Evolutionary conservation across 1,140 invertebrate species (phyloP), one percentile per base, ranked within the genome.

Genomic region (Atta texana): DNA sequence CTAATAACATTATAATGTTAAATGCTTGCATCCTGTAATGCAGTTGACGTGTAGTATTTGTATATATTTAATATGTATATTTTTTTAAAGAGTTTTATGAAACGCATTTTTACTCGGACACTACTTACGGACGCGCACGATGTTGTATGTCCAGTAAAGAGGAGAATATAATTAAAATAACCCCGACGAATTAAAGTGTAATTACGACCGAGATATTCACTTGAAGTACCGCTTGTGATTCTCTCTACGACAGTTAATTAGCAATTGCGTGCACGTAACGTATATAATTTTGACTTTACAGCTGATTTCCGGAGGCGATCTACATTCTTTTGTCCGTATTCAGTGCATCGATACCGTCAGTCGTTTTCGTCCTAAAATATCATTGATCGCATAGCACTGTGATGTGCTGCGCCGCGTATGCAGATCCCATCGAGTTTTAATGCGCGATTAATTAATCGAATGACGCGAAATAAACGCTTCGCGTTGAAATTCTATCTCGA

Each of bases 371-470:
- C 28, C 16, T 39, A 28, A 84, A 84, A 71, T 51, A 21, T 10
- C 66, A 84, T 74, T 44, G 80, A 74, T 74, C 80, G 80, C 18
- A 55, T 28, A 39, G 55, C 55, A n/a, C 16, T 31, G 49, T 64
- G 49, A 80, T 39, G 14, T 64, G 49, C 16, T 12, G 59, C 64
- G 68, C 16, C 57, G 57, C 61, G 34, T 49, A 59, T 55, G 49
- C 28, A 75, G 31, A 64, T 78, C 2, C 49, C 34, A 72, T 88
- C 75, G 51, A 81, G 80, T 88, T 76, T 57, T 72, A 88, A 69
- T 80, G 69, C 77, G 24, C 39, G 85, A 61, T 57, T 76, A 87
- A 89, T 90, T 85, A 87, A 90, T 90, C 88, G 61, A 88, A 81
- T 69, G 80, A 85, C 16, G 80, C 80, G 89, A 86, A 82, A 90